Evolutionary conservation across 2,113 vertebrate species (phyloP).

Genomic region (Stomatorhinus ivindoensis): DNA sequence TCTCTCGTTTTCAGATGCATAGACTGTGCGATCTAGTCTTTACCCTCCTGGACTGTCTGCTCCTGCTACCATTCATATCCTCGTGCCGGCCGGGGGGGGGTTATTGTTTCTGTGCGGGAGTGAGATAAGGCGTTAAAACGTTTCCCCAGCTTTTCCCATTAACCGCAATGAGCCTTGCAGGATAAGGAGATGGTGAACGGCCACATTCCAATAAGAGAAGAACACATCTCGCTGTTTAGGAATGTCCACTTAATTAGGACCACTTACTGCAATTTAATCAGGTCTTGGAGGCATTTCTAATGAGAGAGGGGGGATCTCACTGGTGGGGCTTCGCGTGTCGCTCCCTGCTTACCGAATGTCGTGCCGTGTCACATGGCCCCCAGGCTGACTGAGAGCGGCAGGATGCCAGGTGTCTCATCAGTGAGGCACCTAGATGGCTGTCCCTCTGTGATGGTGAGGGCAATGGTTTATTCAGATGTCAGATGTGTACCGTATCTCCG

Average conservation of each 20-base stretch:
- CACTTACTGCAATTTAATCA: slow-evolving; percentile 16
- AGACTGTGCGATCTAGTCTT: neutral
- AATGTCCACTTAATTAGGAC: slow-evolving; percentile 22
- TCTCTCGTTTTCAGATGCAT: slow-evolving; percentile 40
- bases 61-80: neutral
- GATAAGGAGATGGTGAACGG: neutral
- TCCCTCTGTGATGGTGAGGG: neutral
- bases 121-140: neutral
- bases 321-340: neutral
- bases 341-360: neutral
- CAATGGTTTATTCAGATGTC: neutral
- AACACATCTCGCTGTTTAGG: slow-evolving; percentile 1
- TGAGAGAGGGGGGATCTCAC: neutral
- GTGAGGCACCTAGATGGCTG: neutral
- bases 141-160: neutral
- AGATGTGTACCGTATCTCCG: neutral
- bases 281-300: slow-evolving; percentile 9
- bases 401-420: neutral
- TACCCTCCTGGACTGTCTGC: neutral
- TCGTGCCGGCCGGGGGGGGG: neutral
- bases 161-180: slow-evolving; percentile 1
- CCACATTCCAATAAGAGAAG: neutral
- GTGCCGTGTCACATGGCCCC: neutral
- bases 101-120: neutral
- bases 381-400: neutral